phyloP scores from a whole-genome alignment of 2,888 invertebrate species.

The Graphium colonna region DNA sequence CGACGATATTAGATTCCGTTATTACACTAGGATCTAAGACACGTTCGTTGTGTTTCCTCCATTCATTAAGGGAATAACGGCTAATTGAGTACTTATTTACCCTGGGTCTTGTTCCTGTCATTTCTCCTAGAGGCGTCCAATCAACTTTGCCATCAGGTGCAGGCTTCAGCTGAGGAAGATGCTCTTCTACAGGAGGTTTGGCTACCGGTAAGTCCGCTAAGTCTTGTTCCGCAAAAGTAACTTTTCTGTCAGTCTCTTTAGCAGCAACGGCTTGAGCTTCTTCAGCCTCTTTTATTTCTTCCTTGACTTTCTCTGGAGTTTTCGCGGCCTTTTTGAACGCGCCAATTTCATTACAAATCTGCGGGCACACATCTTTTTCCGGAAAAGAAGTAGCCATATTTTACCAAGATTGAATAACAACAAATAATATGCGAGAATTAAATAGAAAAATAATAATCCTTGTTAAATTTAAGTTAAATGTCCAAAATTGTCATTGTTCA shows the following conservation, averaged over 20 bases:
- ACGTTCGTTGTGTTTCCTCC: constrained; percentile 82
- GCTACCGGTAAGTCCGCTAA: too few relatives aligned
- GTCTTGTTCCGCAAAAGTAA: constrained; percentile 25
- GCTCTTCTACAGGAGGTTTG: constrained; percentile 30
- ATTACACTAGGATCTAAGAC: constrained; percentile 72
- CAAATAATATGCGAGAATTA: constrained; percentile 4
- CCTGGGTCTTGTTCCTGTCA: constrained; percentile 87
- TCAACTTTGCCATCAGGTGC: constrained; percentile 87
- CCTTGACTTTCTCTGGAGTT: constrained; percentile 38
- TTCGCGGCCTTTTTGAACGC: constrained; percentile 59
- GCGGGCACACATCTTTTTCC: constrained; percentile 55
- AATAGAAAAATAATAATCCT: background rate
- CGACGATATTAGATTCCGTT: constrained; percentile 77
- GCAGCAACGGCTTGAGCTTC: constrained; percentile 28
- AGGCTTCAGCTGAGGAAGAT: constrained; percentile 67
- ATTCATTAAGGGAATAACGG: constrained; percentile 85
- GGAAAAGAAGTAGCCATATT: constrained; percentile 41
- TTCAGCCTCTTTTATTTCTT: constrained; percentile 32
- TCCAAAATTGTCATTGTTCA: background rate
- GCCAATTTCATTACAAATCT: constrained; percentile 55
- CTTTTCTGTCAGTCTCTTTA: constrained; percentile 6
- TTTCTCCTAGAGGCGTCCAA: constrained; percentile 84
- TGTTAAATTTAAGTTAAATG: background rate
- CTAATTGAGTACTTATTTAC: constrained; percentile 89
- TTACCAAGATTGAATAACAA: background rate